Base-by-base conservation (phyloP, 2,113 vertebrate genomes). In the Mesoclemmys tuberculata region DNA sequence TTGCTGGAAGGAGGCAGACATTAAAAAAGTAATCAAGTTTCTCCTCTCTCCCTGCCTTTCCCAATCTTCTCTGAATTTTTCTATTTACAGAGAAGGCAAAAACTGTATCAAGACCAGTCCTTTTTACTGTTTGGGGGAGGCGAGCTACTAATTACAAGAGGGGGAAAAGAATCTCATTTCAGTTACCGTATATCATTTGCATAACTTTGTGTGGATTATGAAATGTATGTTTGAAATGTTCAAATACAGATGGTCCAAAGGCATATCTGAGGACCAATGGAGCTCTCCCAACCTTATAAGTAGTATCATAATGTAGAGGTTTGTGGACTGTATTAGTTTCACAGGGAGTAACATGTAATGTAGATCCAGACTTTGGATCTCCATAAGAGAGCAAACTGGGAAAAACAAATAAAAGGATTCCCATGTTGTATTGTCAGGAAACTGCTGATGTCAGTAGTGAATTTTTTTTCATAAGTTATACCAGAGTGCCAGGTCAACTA, bases 1-100 rank as follows among this genome's bases (percentile, higher is more conserved):
- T 92, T 97, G 96, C 97, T 96, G 94, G 96, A 96, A 97, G 96
- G 97, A 97, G 95, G 96, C 96, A 97, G 82, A 92, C 96, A 97
- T 95, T 97, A 97, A 97, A 96, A 95, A 91, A 95, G 94, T 96
- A 94, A 96, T 97, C 92, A 96, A 95, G 95, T 95, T 41, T 41
- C 24, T 29, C 41, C 26, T 27, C 12, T 44, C 38, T 27, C 24
- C 41, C 41, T 68, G 21, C 38, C 68, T 44, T 91, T 83, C 91
- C 90, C 75, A 92, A 90, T 94, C 52, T 95, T 96, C 83, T 88
- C 68, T 80, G 52, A 38, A 24, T 96, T 97, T 96, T 81, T 90
- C 56, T 90, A 88, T 96, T 96, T 85, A 83, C 82, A 92, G 93
- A 97, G 96, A 97, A 95, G 94, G 94, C 81, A 93, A 84, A 94